phyloP scores from a whole-genome alignment of 2,888 invertebrate genomes.

The Drosophila maculinotata region DNA sequence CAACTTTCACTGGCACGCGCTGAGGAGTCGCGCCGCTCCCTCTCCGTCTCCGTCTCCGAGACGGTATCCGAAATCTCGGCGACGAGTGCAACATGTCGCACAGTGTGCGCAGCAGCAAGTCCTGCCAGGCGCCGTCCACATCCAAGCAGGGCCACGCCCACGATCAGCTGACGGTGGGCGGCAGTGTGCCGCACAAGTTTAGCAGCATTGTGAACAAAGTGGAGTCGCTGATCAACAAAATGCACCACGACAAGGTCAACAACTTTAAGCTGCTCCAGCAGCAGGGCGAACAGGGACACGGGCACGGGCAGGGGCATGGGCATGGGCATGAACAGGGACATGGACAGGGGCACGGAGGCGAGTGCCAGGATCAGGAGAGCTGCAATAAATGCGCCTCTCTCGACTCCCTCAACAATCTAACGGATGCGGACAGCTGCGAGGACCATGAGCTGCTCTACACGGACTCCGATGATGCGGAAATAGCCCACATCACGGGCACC shows the following conservation, averaged over 20 bases:
- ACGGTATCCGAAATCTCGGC: background rate
- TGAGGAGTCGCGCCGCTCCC: constrained; percentile 5
- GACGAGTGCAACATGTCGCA: constrained; percentile 76
- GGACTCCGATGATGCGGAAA: constrained; percentile 89
- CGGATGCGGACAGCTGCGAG: constrained; percentile 88
- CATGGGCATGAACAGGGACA: constrained; percentile 85
- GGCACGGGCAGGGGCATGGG: constrained; percentile 85
- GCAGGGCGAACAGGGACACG: constrained; percentile 46
- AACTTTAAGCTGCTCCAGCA: constrained; percentile 66
- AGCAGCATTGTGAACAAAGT: constrained; percentile 83
- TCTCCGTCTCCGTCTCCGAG: background rate
- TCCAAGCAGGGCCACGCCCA: background rate
- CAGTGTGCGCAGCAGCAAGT: constrained; percentile 74
- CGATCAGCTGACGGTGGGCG: constrained; percentile 32
- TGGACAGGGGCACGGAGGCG: constrained; percentile 10
- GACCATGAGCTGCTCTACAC: constrained; percentile 86
- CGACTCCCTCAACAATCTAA: constrained; percentile 90
- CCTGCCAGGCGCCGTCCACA: constrained; percentile 37
- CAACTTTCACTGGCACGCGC: constrained; percentile 75
- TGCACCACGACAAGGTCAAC: constrained; percentile 81
- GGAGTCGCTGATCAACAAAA: constrained; percentile 82
- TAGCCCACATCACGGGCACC: constrained; percentile 85
- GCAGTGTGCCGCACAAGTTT: constrained; percentile 72
- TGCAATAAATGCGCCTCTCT: constrained; percentile 86
- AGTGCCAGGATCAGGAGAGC: constrained; percentile 18